Percentiles rank a stretch among this genome's conserved stretches.
Conservation (phyloP, 2,888 invertebrate species). For the Apantesis nais region DNA sequence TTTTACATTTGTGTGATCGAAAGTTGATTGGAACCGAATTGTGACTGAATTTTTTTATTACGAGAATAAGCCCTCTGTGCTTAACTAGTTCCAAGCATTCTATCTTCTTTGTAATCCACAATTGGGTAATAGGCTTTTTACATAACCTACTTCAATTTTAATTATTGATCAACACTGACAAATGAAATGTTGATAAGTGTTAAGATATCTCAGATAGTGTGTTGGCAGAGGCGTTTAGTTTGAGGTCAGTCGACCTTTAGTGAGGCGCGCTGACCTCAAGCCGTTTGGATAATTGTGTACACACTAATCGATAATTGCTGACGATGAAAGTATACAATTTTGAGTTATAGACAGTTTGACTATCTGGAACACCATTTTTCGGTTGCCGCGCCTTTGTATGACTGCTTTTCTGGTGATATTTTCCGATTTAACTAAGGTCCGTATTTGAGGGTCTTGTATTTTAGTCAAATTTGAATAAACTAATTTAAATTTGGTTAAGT, state of each 20-base stretch:
- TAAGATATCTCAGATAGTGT: background rate
- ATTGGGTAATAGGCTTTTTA: too few species aligned
- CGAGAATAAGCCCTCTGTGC: too few species aligned
- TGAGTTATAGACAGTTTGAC: background rate
- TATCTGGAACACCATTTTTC: background rate
- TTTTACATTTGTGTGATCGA: too few species aligned
- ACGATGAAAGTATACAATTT: background rate
- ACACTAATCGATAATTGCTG: background rate
- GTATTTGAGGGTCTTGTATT: too few species aligned
- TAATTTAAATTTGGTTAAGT: too few species aligned
- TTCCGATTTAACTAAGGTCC: too few species aligned
- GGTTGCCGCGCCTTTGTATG: background rate
- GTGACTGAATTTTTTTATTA: too few species aligned
- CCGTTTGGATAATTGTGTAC: conserved; percentile 8
- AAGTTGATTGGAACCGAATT: too few species aligned
- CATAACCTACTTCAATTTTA: background rate
- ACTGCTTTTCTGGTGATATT: background rate
- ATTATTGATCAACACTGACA: conserved; percentile 7
- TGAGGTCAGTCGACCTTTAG: conserved; percentile 4
- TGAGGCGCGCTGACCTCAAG: background rate
- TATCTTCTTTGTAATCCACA: too few species aligned
- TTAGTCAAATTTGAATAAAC: too few species aligned
- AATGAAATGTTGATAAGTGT: conserved; percentile 4
- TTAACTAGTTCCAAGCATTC: too few species aligned
- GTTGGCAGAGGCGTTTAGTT: background rate